Conservation (phyloP, 2,797 vertebrate genomes). For the Microchirus variegatus region DNA sequence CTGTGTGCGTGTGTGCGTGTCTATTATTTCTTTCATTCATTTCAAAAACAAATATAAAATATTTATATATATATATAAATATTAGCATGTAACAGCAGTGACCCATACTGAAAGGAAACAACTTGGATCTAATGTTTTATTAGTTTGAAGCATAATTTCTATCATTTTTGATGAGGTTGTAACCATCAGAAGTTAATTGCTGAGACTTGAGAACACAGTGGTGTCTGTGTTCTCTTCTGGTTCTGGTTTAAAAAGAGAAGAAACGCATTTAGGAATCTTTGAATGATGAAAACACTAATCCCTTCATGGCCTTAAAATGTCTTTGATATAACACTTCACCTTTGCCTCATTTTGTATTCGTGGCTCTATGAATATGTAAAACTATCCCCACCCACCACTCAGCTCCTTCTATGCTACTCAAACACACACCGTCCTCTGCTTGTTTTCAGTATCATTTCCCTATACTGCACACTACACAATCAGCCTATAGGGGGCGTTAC, state of each 20-base stretch:
- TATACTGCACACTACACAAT: not conserved
- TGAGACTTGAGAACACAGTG: no score
- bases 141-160: not conserved
- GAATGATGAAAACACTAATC: not conserved
- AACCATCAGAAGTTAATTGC: not conserved
- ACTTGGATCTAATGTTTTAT: not conserved
- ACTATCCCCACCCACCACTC: not conserved
- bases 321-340: not conserved
- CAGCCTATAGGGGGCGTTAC: no score
- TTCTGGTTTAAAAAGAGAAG: not conserved
- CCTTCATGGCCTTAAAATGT: not conserved
- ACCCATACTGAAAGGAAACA: not conserved
- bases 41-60: no score
- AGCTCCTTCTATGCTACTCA: not conserved
- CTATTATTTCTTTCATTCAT: not conserved
- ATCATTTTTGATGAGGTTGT: not conserved
- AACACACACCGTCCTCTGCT: not conserved
- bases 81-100: not conserved
- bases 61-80: no score
- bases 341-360: not conserved
- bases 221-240: not conserved
- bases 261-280: no score
- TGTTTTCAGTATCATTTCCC: not conserved
- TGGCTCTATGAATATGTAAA: conserved; percentile 4
- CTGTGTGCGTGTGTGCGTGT: conserved; percentile 2